Base-by-base conservation (phyloP, 2,113 vertebrate species). In the Cacatua alba region DNA sequence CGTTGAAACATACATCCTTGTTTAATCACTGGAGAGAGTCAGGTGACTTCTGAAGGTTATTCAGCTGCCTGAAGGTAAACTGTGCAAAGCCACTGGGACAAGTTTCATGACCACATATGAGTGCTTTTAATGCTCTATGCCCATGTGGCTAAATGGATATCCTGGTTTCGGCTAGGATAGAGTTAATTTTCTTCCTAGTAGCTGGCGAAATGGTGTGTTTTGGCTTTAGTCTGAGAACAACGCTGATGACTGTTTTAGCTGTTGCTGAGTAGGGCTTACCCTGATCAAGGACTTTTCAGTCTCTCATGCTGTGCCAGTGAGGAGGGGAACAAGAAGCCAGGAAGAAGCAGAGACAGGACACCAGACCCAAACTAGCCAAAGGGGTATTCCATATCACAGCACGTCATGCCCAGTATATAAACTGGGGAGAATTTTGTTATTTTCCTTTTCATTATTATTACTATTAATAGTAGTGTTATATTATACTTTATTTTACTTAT, bases 31-130 rank as follows among this genome's bases (percentile, higher is more conserved):
- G 79, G 59, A 82, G 65, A 85, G 57, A 44, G 59, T 57, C 80
- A 62, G 23, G 17, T 3, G 26, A 53, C 53, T 92, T 92, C 37
- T 63, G 68, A 94, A 86, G 86, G 78, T 78, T 77, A 28, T 72
- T 94, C 44, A 74, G 77, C 63, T 67, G 64, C 88, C 91, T 94
- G 68, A 94, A 68, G 69, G 53, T 60, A 94, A 77, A 72, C 63
- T n/a, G 17, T 81, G 15, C 59, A 86, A 92, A 90, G 31, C 49
- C 82, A 59, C 31, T 44, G 37, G 59, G 76, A 52, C 20, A 65
- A 35, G 33, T 69, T 87, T 86, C 64, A 59, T 87, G 85, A 70
- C n/a, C 37, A 62, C 7, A 28, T 31, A 92, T 88, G 71, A 29
- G 8, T 71, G 6, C 41, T 90, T 90, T 95, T 55, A 90, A 37